Percentiles rank a stretch among this genome's conserved stretches.
These are phyloP conservation scores for Drepana falcataria DNA, from an alignment of 2,888 invertebrate genomes.

Conservation along the genomic window DNA sequence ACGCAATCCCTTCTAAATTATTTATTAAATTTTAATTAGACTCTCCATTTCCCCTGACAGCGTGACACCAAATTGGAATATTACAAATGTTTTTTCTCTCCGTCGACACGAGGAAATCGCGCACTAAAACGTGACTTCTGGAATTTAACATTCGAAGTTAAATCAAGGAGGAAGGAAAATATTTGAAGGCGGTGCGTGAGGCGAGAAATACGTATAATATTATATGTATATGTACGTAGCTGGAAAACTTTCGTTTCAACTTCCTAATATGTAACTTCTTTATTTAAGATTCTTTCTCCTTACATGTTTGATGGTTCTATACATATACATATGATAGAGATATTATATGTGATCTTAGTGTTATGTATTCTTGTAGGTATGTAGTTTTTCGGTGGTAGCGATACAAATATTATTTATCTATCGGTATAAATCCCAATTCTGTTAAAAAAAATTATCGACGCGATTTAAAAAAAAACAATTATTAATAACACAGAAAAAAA, in stretches of 20 bases:
- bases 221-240: not conserved
- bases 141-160: not conserved
- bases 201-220: not conserved
- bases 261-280: not conserved
- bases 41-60: conserved; percentile 3
- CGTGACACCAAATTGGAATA: not conserved
- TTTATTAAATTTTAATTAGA: conserved; percentile 14
- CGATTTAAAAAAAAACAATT: too few species aligned
- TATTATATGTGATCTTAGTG: too few species aligned
- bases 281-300: not conserved
- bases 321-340: conserved; percentile 1
- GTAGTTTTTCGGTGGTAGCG: too few species aligned
- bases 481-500: too few species aligned
- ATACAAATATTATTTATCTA: too few species aligned
- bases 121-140: not conserved
- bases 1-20: not conserved
- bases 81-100: not conserved
- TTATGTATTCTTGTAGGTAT: too few species aligned
- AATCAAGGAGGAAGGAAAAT: not conserved
- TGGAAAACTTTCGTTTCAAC: not conserved
- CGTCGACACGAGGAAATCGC: not conserved
- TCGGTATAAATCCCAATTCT: too few species aligned
- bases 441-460: too few species aligned
- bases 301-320: not conserved
- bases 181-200: not conserved